Evolutionary conservation across 2,888 invertebrate species (phyloP).

Genomic region (Heliconius hortense): DNA sequence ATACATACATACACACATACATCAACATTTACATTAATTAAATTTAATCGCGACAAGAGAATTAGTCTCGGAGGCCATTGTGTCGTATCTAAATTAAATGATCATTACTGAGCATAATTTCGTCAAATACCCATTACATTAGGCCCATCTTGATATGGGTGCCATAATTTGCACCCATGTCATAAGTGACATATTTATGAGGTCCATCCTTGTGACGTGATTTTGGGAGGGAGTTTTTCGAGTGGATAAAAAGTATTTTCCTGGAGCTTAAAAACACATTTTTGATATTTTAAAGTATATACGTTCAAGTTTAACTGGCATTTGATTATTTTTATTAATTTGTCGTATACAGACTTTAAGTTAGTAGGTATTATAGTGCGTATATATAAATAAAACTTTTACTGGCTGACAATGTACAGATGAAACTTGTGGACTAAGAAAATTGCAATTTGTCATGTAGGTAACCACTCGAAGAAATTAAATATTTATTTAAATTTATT

Average conservation of each 20-base stretch:
- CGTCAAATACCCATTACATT: conserved; percentile 35
- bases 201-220: conserved; percentile 42
- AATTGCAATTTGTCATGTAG: too few relatives aligned
- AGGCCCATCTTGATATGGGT: conserved; percentile 45
- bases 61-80: conserved; percentile 31
- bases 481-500: too few relatives aligned
- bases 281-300: background rate
- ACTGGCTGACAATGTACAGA: too few relatives aligned
- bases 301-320: background rate
- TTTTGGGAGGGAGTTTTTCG: conserved; percentile 36
- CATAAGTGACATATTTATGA: conserved; percentile 47
- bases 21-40: conserved; percentile 18
- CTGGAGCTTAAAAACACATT: background rate
- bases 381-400: too few relatives aligned
- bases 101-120: conserved; percentile 37
- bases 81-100: conserved; percentile 38
- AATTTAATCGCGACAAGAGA: conserved; percentile 26
- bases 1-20: background rate
- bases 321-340: too few relatives aligned
- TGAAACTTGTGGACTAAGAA: too few relatives aligned
- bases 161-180: conserved; percentile 49
- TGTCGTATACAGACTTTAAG: too few relatives aligned
- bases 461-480: too few relatives aligned
- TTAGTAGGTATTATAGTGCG: too few relatives aligned
- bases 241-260: conserved; percentile 21